A percentile compares a stretch with the other conserved stretches of the same genome.
These are phyloP conservation scores for Recurvirostra avosetta DNA, from an alignment of 2,113 vertebrate species.

Conservation along the genomic window DNA sequence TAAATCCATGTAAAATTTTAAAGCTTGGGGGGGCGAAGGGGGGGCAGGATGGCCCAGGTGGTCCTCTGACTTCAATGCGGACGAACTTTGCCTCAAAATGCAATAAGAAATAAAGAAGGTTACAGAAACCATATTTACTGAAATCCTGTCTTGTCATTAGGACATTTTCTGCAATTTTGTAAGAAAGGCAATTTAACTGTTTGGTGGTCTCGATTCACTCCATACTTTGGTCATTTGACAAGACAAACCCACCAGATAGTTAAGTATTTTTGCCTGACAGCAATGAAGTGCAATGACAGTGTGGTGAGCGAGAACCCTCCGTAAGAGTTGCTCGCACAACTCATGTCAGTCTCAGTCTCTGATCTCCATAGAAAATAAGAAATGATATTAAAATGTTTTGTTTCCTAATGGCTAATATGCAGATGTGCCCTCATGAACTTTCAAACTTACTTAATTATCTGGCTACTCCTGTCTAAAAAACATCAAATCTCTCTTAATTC, in stretches of 20 bases:
- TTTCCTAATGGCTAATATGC: neutral
- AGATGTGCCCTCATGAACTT: neutral
- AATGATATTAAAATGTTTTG: neutral
- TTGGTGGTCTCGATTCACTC: neutral
- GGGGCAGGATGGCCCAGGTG: neutral
- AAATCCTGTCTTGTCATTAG: neutral
- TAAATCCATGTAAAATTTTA: neutral
- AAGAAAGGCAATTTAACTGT: neutral
- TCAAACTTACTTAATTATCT: neutral
- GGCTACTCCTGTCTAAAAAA: neutral
- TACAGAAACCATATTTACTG: neutral
- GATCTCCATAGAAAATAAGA: neutral
- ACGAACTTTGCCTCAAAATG: neutral
- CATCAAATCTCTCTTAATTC: neutral
- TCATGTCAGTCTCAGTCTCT: neutral
- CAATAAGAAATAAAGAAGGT: neutral
- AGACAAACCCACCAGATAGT: neutral
- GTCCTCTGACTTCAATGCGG: neutral
- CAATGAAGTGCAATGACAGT: neutral
- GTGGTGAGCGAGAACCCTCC: neutral
- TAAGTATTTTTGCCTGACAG: neutral
- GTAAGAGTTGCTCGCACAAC: neutral
- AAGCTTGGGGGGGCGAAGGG: neutral
- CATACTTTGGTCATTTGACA: neutral
- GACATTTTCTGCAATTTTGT: neutral